Percentiles rank a stretch among this genome's conserved stretches.
Evolutionary conservation across 35 echinoderm and acorn worm species (phyloP).

Genomic region (Holothuria glaberrima): DNA sequence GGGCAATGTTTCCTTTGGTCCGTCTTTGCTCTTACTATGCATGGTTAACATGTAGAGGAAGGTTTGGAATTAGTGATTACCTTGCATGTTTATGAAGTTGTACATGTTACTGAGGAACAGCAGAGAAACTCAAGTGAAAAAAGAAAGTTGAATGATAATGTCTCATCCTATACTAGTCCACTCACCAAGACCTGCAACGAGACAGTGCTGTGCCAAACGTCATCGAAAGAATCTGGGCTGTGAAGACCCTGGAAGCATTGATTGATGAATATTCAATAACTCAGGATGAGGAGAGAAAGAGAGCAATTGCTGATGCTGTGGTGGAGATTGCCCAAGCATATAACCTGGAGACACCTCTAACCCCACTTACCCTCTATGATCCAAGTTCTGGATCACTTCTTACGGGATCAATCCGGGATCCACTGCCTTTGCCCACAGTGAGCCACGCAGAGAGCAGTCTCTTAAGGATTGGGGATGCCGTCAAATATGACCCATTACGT

Average conservation of each 20-base stretch:
- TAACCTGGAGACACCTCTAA: constrained; percentile 86
- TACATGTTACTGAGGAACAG: too few species aligned
- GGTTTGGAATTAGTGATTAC: too few species aligned
- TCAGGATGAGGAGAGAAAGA: constrained; percentile 54
- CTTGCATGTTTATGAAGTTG: too few species aligned
- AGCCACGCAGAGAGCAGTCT: constrained; percentile 69
- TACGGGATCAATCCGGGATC: constrained; percentile 31
- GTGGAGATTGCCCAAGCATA: constrained; percentile 65
- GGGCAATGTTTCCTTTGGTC: too few species aligned
- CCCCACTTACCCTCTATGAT: constrained; percentile 73
- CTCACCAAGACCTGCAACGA: constrained; percentile 64
- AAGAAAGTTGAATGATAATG: too few species aligned
- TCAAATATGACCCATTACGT: constrained; percentile 42
- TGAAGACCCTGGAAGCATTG: constrained; percentile 69
- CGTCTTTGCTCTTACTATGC: too few species aligned
- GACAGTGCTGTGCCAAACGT: constrained; percentile 65
- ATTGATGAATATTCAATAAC: constrained; percentile 81
- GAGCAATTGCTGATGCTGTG: constrained; percentile 71
- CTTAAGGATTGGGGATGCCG: constrained; percentile 35
- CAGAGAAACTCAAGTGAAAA: too few species aligned
- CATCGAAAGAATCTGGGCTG: constrained; percentile 84
- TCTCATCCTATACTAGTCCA: not conserved
- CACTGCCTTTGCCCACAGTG: constrained; percentile 63
- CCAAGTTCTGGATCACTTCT: constrained; percentile 42
- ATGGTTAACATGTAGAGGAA: too few species aligned